phyloP scores from a whole-genome alignment of 2,797 vertebrate genomes.

The Falco peregrinus region DNA sequence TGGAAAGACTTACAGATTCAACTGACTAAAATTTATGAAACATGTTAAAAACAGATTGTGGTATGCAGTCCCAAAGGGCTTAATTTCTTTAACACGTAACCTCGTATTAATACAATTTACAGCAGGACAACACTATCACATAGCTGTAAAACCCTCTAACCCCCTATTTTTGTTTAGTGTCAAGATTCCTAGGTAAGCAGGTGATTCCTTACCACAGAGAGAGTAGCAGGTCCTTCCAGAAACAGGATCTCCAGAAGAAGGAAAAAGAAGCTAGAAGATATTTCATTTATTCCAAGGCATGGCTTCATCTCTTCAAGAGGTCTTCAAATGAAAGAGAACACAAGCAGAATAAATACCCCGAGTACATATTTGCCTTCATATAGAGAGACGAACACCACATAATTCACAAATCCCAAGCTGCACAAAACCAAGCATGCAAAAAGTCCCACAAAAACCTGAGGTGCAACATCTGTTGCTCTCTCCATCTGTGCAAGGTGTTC shows the following conservation, averaged over 20 bases:
- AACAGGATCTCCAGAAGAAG: slow-evolving; percentile 89
- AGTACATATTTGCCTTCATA: not conserved
- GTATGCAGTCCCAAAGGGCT: not conserved
- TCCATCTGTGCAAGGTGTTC: not conserved
- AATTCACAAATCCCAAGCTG: not conserved
- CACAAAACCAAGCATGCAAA: not conserved
- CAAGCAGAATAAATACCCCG: not conserved
- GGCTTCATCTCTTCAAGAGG: slow-evolving; percentile 89
- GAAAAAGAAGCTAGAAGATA: slow-evolving; percentile 92
- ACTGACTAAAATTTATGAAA: not conserved
- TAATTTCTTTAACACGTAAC: not conserved
- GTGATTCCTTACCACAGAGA: slow-evolving; percentile 81
- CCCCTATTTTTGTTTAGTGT: not conserved
- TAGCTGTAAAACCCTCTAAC: not conserved
- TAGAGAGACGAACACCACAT: not conserved
- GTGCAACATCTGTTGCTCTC: not conserved
- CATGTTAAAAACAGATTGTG: not conserved
- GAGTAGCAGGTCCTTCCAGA: slow-evolving; percentile 83
- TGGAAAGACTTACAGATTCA: not conserved
- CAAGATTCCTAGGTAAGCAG: not conserved
- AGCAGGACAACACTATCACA: not conserved
- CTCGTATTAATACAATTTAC: not conserved
- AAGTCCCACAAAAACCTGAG: not conserved
- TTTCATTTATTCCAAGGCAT: slow-evolving; percentile 89
- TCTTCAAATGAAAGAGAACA: slow-evolving; percentile 73